Base-by-base conservation (phyloP, 2,888 invertebrate species). In the Ormyrus pomaceus region DNA sequence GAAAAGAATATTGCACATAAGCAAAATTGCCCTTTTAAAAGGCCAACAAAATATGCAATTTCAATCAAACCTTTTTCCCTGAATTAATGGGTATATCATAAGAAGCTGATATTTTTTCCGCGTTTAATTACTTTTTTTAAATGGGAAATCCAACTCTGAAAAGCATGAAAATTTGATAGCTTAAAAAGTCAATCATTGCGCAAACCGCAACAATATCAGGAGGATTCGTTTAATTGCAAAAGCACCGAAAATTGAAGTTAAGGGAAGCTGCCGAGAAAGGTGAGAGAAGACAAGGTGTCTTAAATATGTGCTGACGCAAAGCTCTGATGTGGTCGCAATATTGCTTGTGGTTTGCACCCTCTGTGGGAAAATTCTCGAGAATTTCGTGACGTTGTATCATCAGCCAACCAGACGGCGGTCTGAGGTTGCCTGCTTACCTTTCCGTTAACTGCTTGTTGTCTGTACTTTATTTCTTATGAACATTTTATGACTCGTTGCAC, bases 271-370 rank as follows among this genome's bases (percentile, higher is more conserved):
- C 61, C 19, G 48, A 45, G 3, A 55, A 56, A 69, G 61, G 58
- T 34, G 58, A 70, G 51, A 77, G 76, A 62, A 70, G 13, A 62
- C 62, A 70, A 77, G 69, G 69, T 77, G 62, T 77, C 61, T 70
- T 77, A 77, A 62, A 77, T 51, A 76, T 80, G 83, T 82, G 84
- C 83, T 85, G 84, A 84, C 81, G 80, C 84, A 79, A 79, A 78
- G 82, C 84, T 85, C 82, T 86, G 86, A 86, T 86, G 87, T 86
- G 87, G 87, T 87, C 80, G 83, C 81, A 81, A 84, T 84, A 83
- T 83, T 83, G 84, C 84, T 83, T 86, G 87, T 83, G 87, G 87
- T 87, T 87, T 86, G 84, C 86, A 85, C 85, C 85, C 85, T 84
- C 85, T 87, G 85, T 84, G 86, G 85, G 85, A 86, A 87, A 86